These are phyloP conservation scores for Cactoblastis cactorum DNA, from an alignment of 2,888 invertebrate species.

Conservation along the genomic window DNA sequence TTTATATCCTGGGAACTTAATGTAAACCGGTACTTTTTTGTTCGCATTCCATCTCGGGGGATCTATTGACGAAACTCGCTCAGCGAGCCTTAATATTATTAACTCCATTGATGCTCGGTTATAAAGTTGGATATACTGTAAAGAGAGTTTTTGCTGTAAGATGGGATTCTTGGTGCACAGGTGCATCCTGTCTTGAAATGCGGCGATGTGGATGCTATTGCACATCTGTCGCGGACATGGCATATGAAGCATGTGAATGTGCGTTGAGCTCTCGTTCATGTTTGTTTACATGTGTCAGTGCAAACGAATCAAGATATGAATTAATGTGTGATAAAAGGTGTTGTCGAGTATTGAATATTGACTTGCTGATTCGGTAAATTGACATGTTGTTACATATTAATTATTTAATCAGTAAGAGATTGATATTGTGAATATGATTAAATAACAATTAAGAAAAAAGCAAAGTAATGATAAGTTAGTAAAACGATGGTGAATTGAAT, in stretches of 20 bases:
- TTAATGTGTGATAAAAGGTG: neutral
- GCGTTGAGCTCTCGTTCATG: neutral
- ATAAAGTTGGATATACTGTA: constrained; percentile 6
- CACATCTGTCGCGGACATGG: constrained; percentile 55
- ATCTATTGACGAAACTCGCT: constrained; percentile 24
- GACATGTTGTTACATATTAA: no score
- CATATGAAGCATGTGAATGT: constrained; percentile 4
- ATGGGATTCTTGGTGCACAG: constrained; percentile 56
- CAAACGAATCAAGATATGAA: constrained; percentile 13
- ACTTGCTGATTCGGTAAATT: no score
- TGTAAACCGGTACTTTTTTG: constrained; percentile 33
- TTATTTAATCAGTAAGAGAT: no score
- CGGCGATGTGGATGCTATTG: constrained; percentile 49
- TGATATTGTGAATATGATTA: no score
- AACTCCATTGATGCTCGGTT: constrained; percentile 13
- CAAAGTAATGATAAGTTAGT: no score
- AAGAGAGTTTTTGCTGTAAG: constrained; percentile 51
- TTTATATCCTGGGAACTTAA: constrained; percentile 25
- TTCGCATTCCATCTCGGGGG: constrained; percentile 28
- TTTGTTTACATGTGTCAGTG: constrained; percentile 20
- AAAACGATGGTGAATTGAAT: no score
- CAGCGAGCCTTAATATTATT: constrained; percentile 12
- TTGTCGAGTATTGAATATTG: neutral
- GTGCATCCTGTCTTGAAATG: constrained; percentile 64
- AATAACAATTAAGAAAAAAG: no score